phyloP scores from a whole-genome alignment of 1,140 invertebrate genomes.

The Caenorhabditis inopinata region DNA sequence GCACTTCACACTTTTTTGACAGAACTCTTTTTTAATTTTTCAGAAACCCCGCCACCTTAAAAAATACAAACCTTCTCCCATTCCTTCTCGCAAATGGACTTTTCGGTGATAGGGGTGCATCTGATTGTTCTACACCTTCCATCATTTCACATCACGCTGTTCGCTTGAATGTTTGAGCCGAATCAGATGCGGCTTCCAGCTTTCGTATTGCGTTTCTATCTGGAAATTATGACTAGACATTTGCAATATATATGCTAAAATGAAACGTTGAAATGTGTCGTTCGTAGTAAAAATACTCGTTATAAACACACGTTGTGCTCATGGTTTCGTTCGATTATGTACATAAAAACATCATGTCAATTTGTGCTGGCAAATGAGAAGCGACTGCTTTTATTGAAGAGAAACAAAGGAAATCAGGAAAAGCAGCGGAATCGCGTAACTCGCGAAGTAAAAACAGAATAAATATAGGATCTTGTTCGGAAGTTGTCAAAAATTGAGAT shows the following conservation, averaged over 20 bases:
- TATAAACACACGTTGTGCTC: conserved; percentile 26
- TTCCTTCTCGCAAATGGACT: background rate
- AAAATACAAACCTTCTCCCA: background rate
- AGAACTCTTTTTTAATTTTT: no score
- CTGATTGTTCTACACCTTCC: background rate
- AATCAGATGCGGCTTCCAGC: background rate
- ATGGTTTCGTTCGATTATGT: conserved; percentile 17
- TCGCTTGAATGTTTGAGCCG: background rate
- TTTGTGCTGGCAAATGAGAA: conserved; percentile 22
- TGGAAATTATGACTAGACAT: background rate
- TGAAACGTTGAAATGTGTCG: background rate
- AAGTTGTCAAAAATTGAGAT: conserved; percentile 17
- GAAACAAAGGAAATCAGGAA: background rate
- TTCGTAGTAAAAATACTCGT: background rate
- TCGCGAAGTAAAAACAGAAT: background rate
- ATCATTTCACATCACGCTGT: conserved; percentile 26
- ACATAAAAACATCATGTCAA: conserved; percentile 29
- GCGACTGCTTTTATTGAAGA: background rate
- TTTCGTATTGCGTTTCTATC: background rate
- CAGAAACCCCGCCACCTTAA: no score
- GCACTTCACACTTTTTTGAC: no score
- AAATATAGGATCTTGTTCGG: conserved; percentile 19
- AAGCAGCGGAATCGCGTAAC: background rate
- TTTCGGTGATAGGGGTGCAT: conserved; percentile 1
- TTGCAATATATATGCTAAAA: no score